A percentile compares a stretch with the other conserved stretches of the same genome.
phyloP scores from a whole-genome alignment of 2,888 invertebrate genomes.

The Fabriciana adippe region DNA sequence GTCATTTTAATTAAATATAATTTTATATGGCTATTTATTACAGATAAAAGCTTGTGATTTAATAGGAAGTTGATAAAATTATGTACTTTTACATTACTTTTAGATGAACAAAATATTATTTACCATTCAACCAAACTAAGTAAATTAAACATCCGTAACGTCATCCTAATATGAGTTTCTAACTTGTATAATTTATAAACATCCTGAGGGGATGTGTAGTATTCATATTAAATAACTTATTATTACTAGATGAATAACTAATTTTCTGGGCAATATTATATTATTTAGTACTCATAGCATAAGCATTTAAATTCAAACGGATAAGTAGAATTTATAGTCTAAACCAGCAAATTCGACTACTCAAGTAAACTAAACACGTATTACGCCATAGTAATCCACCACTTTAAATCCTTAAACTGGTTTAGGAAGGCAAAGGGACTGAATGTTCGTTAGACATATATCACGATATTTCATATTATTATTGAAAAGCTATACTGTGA shows the following conservation, averaged over 20 bases:
- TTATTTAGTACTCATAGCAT: too few relatives aligned
- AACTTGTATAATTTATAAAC: neutral
- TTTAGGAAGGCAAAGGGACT: too few relatives aligned
- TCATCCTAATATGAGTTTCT: neutral
- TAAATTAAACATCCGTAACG: neutral
- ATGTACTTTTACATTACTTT: neutral
- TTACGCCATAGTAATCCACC: too few relatives aligned
- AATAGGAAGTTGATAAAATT: neutral
- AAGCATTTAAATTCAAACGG: too few relatives aligned
- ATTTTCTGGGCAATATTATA: neutral
- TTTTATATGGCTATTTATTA: neutral
- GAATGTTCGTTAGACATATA: too few relatives aligned
- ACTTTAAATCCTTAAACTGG: too few relatives aligned
- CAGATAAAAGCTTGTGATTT: neutral
- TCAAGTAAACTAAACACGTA: too few relatives aligned
- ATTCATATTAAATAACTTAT: neutral
- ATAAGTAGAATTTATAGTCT: too few relatives aligned
- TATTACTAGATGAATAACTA: neutral
- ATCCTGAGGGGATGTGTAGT: neutral
- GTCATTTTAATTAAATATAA: conserved; percentile 36
- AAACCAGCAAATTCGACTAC: too few relatives aligned
- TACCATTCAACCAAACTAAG: neutral
- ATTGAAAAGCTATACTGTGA: too few relatives aligned
- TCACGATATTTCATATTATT: too few relatives aligned
- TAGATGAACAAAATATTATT: neutral